phyloP scores from a whole-genome alignment of 2,797 vertebrate species.

The Coluber constrictor region DNA sequence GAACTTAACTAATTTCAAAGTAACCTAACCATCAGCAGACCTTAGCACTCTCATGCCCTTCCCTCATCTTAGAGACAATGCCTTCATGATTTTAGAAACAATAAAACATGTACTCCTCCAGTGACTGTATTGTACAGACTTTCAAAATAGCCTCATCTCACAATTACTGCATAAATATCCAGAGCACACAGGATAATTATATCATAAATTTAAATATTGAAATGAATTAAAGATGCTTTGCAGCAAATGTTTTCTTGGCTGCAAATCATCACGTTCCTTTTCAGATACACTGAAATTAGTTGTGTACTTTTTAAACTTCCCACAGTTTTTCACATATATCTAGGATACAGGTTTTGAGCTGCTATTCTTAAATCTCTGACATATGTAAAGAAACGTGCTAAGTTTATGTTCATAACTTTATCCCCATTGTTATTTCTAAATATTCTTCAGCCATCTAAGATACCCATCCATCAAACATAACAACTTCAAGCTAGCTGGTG shows the following conservation, averaged over 20 bases:
- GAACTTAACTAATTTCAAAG: background rate
- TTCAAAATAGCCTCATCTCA: background rate
- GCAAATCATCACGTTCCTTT: background rate
- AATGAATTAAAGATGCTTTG: background rate
- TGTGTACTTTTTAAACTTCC: background rate
- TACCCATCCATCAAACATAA: conserved; percentile 42
- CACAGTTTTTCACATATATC: background rate
- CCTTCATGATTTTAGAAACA: background rate
- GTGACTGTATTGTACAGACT: background rate
- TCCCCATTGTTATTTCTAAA: conserved; percentile 18
- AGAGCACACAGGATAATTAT: background rate
- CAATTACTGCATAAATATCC: background rate
- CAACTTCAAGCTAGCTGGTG: conserved; percentile 40
- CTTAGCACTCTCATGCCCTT: background rate
- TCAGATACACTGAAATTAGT: background rate
- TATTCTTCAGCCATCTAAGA: conserved; percentile 49
- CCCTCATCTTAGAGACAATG: background rate
- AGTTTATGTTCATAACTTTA: background rate
- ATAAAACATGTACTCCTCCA: background rate
- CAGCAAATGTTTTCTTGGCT: background rate
- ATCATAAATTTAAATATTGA: background rate
- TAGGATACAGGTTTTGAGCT: background rate
- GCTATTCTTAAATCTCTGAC: background rate
- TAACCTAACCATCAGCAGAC: background rate
- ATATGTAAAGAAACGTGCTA: background rate